These are phyloP conservation scores for Leptodactylus fuscus DNA, from an alignment of 2,113 vertebrate species.

Conservation along the genomic window DNA sequence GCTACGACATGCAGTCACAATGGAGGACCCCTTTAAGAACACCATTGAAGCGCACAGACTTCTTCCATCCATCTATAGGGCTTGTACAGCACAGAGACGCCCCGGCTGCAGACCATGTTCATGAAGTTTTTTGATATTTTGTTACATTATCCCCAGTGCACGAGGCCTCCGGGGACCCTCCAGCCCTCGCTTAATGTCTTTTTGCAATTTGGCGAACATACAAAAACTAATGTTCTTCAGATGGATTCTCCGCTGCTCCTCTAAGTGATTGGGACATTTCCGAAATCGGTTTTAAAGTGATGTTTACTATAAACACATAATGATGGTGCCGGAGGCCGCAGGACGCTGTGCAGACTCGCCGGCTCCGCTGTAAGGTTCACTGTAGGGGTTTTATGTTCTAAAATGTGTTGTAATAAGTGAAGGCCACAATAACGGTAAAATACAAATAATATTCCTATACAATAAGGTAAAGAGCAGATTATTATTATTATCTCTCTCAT, in stretches of 20 bases:
- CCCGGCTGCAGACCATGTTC: too few species aligned
- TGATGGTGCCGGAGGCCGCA: background rate
- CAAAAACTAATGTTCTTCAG: conserved; percentile 19
- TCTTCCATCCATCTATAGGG: too few species aligned
- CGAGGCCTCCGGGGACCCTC: background rate
- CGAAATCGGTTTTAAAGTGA: background rate
- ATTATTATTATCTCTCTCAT: too few species aligned
- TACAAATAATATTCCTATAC: too few species aligned
- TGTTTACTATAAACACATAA: background rate
- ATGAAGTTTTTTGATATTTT: too few species aligned
- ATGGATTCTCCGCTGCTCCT: background rate
- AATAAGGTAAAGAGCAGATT: too few species aligned
- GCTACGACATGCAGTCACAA: too few species aligned
- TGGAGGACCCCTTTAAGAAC: too few species aligned
- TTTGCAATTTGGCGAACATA: conserved; percentile 28
- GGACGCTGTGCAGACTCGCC: background rate
- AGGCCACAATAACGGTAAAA: background rate
- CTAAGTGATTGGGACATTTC: conserved; percentile 10
- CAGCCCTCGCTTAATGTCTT: background rate
- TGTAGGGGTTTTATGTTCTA: too few species aligned
- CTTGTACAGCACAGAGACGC: background rate
- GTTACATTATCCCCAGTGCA: background rate
- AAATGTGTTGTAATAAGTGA: too few species aligned
- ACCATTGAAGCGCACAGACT: too few species aligned
- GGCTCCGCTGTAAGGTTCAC: background rate